These are phyloP conservation scores for Heptranchias perlo DNA, from an alignment of 2,113 vertebrate genomes.

Conservation along the genomic window DNA sequence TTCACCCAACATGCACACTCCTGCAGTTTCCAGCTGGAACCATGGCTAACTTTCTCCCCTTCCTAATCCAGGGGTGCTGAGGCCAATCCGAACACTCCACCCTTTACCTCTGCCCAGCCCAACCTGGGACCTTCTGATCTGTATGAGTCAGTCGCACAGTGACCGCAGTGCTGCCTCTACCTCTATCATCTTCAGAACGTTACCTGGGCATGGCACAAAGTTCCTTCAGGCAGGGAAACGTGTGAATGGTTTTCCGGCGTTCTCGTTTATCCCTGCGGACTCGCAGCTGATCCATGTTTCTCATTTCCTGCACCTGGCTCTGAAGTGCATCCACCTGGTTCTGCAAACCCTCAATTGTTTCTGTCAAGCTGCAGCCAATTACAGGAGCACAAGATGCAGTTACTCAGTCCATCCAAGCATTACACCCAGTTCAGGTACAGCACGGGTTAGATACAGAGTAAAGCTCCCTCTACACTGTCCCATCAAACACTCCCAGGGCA, in stretches of 20 bases:
- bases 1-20: not conserved
- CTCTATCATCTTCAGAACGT: not conserved
- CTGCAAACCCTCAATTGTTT: constrained; percentile 82
- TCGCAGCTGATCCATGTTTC: constrained; percentile 79
- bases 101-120: not conserved
- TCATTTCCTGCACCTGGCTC: constrained; percentile 79
- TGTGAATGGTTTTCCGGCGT: constrained; percentile 82
- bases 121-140: not conserved
- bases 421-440: not conserved
- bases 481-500: not conserved
- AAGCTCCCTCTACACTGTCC: not conserved
- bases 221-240: constrained; percentile 91
- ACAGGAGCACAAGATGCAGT: not conserved
- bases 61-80: not conserved
- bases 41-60: not conserved
- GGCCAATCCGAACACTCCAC: too few relatives aligned
- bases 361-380: constrained; percentile 66
- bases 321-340: constrained; percentile 85
- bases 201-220: constrained; percentile 82
- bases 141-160: too few relatives aligned
- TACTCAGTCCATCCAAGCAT: not conserved
- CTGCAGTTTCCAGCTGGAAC: not conserved
- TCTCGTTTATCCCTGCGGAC: constrained; percentile 79
- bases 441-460: not conserved
- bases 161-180: too few relatives aligned